Percentiles rank a stretch among this genome's conserved stretches.
These are phyloP conservation scores for Halichondria panicea DNA, from an alignment of 37 sponge, comb jelly and placozoan genomes.

Conservation along the genomic window DNA sequence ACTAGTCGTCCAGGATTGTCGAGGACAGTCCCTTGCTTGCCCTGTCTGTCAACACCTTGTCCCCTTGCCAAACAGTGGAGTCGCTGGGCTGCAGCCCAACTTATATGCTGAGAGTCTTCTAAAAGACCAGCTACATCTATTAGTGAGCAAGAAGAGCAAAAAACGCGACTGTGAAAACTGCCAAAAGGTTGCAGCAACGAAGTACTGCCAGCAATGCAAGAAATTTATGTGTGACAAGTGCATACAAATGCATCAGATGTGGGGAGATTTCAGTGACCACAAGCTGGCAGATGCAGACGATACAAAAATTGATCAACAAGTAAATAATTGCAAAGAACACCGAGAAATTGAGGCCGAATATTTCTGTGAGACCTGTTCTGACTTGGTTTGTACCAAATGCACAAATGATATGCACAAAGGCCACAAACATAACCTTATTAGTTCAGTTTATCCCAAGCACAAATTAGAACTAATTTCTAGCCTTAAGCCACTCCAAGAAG, in stretches of 20 bases:
- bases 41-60: conserved; percentile 52
- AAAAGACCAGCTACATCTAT: conserved; percentile 27
- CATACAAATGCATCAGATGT: too few relatives aligned
- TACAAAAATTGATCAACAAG: neutral
- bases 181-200: conserved; percentile 5
- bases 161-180: conserved; percentile 10
- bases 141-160: conserved; percentile 27
- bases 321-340: too few relatives aligned
- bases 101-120: conserved; percentile 59
- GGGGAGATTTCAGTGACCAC: too few relatives aligned
- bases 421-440: conserved; percentile 31
- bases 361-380: conserved; percentile 47
- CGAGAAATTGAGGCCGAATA: conserved; percentile 28
- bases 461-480: conserved; percentile 6
- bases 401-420: conserved; percentile 5
- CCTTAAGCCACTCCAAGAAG: conserved; percentile 17
- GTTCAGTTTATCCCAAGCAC: conserved; percentile 14
- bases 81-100: conserved; percentile 49
- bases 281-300: neutral
- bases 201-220: neutral
- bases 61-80: conserved; percentile 33
- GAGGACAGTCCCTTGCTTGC: conserved; percentile 27
- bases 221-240: too few relatives aligned
- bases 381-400: conserved; percentile 44
- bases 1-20: conserved; percentile 9